Conservation (phyloP, 2,797 vertebrate genomes). For the Nothura maculosa region DNA sequence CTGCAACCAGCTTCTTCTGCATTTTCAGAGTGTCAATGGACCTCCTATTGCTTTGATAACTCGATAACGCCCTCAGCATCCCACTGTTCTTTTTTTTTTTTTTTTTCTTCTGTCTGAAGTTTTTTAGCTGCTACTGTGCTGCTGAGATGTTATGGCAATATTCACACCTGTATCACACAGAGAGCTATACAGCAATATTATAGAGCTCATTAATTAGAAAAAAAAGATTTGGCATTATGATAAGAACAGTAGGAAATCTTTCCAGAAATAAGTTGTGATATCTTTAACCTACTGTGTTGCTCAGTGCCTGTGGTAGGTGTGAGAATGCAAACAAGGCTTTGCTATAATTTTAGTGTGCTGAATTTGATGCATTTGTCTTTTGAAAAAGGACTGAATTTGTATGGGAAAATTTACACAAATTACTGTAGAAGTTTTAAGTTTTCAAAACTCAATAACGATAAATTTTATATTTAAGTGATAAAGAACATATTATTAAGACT, state of each 20-base stretch:
- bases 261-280: not conserved
- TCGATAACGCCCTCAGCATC: not conserved
- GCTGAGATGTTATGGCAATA: not conserved
- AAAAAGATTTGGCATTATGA: not conserved
- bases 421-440: not conserved
- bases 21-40: not conserved
- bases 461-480: not conserved
- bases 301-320: not conserved
- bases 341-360: not conserved
- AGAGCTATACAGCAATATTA: not conserved
- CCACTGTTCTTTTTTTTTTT: not conserved
- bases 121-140: not conserved
- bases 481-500: not conserved
- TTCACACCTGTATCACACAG: not conserved
- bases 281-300: not conserved
- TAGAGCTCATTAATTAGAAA: not conserved
- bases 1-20: not conserved
- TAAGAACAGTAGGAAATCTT: not conserved
- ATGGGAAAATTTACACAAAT: not conserved
- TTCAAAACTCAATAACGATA: not conserved
- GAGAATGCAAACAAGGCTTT: not conserved
- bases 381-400: not conserved
- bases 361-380: not conserved
- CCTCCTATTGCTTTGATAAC: not conserved
- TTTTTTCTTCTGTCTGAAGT: not conserved